Base-by-base conservation (phyloP, 2,113 vertebrate species). In the Chaenogobius annularis region DNA sequence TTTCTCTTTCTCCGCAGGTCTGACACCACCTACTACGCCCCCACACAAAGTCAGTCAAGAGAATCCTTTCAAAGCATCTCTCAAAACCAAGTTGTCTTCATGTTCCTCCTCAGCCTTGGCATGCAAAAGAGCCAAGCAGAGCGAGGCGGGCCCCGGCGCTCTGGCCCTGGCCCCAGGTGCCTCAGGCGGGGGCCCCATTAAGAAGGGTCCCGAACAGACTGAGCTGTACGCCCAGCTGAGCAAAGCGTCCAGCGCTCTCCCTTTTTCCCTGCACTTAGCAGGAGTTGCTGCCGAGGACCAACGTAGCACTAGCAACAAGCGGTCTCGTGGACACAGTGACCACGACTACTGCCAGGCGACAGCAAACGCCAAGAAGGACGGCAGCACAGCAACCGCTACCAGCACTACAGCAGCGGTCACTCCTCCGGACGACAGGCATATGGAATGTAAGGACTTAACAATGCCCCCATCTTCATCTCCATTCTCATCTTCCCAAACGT, bases 1-100 rank as follows among this genome's bases (percentile, higher is more conserved):
- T 68, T 52, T 71, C 40, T 70, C 70, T 79, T 44, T 46, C 23
- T 64, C 73, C 90, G 11, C 22, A 99, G 98, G 97, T 95, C 95
- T 99, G 94, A 99, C 98, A 95, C 98, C 97, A 94, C 98, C 98
- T 91, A 99, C 98, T 22, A 99, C 98, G 93, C 98, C 98, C 95
- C 98, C 97, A 95, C 97, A 99, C 91, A 99, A 99, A 96, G 92
- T 94, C 93, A 98, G 95, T 94, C 97, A 97, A 94, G 98, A 99
- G 94, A 98, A 96, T 92, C 95, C 95, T 94, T 98, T 99, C 83
- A 95, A 96, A 95, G 94, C 95, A 95, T 97, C 95, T 93, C 94
- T 96, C 86, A 98, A 97, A 94, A 95, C 82, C 92, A 98, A 97
- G 95, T 94, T 96, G 94, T 95, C 96, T 91, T 95, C 96, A 93